These are phyloP conservation scores for Clarias magur DNA, from an alignment of 2,113 vertebrate genomes.

Conservation along the genomic window DNA sequence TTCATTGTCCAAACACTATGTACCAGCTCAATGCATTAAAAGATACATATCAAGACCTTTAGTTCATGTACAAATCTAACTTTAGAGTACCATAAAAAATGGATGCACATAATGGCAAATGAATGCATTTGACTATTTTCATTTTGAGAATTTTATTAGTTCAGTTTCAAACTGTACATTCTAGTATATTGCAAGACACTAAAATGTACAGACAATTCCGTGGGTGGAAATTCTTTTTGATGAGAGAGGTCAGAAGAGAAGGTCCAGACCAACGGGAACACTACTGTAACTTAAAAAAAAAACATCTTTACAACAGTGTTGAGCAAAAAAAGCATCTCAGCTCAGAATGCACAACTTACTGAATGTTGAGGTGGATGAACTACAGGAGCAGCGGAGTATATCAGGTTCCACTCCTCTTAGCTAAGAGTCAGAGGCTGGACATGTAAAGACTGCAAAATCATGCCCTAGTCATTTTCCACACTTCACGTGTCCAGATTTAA, in stretches of 20 bases:
- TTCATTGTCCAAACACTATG: neutral
- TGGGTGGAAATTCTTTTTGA: neutral
- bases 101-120: too few species aligned
- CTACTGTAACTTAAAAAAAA: neutral
- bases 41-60: neutral
- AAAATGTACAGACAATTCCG: neutral
- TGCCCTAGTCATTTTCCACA: neutral
- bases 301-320: neutral
- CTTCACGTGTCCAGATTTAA: neutral
- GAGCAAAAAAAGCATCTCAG: neutral
- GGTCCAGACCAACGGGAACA: neutral
- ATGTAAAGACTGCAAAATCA: neutral
- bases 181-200: neutral
- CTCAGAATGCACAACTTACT: neutral
- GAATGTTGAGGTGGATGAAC: neutral
- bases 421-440: neutral
- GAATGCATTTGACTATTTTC: neutral
- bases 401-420: neutral
- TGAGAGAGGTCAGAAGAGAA: neutral
- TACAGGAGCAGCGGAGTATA: neutral
- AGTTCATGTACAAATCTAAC: neutral
- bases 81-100: neutral
- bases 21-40: neutral
- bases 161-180: neutral
- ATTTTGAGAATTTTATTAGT: neutral